phyloP scores from a whole-genome alignment of 1,140 invertebrate genomes.

The Drosophila dunni region DNA sequence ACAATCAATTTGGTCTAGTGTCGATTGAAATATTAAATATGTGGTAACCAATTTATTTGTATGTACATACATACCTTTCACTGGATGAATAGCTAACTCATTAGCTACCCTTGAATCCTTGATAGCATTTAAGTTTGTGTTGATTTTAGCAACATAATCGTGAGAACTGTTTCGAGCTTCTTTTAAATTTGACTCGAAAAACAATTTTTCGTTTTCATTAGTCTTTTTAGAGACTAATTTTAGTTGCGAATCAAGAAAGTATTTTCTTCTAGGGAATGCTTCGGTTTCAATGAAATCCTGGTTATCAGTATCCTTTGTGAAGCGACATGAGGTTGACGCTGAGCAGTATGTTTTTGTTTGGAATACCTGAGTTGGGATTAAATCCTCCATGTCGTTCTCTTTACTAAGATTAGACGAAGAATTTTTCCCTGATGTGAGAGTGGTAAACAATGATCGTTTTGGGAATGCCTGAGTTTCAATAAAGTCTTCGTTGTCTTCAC shows the following conservation, averaged over 20 bases:
- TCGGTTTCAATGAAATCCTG: neutral
- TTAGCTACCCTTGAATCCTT: constrained; percentile 34
- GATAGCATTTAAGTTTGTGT: neutral
- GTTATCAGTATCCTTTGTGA: neutral
- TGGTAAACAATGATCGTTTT: neutral
- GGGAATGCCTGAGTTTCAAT: neutral
- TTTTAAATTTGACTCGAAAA: neutral
- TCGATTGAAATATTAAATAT: neutral
- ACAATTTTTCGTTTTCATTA: too few relatives aligned
- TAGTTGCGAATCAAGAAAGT: neutral
- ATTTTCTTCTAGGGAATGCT: neutral
- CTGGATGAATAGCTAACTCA: constrained; percentile 15
- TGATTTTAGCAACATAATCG: too few relatives aligned
- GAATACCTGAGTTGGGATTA: too few relatives aligned
- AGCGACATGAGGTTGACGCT: neutral
- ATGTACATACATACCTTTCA: neutral
- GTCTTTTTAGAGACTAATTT: neutral
- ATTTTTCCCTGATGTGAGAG: too few relatives aligned
- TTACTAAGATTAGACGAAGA: too few relatives aligned
- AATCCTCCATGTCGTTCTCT: too few relatives aligned
- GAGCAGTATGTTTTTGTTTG: too few relatives aligned
- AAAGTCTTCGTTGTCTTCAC: neutral
- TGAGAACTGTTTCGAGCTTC: neutral
- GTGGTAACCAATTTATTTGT: neutral
- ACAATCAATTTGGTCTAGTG: neutral